Base-by-base conservation (phyloP, 2,113 vertebrate genomes). In the Limnothrissa miodon region DNA sequence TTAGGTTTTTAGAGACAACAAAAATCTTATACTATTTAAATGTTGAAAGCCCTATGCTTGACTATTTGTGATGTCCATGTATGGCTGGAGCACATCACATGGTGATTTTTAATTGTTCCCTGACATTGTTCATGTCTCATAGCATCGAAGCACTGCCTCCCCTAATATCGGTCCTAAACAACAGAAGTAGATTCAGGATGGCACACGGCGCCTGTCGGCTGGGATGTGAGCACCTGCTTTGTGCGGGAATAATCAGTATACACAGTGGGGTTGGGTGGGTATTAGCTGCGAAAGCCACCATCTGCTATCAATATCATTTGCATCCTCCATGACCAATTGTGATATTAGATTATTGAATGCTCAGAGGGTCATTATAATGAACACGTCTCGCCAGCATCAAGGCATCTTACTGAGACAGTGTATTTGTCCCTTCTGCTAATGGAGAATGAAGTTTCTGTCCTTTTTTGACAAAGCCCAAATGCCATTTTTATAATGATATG, bases 311-410 rank as follows among this genome's bases (percentile, higher is more conserved):
- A 90, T 53, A 83, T 87, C 80, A 88, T 84, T 90, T 85, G 90
- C 89, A 90, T 92, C 92, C 90, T 87, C 91, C 91, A 90, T 94
- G 92, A 94, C 93, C 93, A 92, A 94, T 92, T 86, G 90, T 92
- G 92, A 93, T 92, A 93, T 93, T 91, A 93, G 91, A 93, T 93
- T 88, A 91, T 92, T 91, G 92, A 93, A 94, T 92, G 93, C 93
- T 92, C 92, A 92, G 90, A 90, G 88, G 83, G 81, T 84, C 83
- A 86, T 84, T 81, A 51, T 82, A 81, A 82, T 51, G 36, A 82
- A 80, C 78, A 42, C 51, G 45, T 45, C 80, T 74, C 42, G 78
- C 81, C 51, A 66, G 79, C 59, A 82, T 74, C 66, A 33, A 39
- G 25, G 66, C 25, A 33, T 74, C 66, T 17, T 17, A 74, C 66